phyloP scores from a whole-genome alignment of 2,113 vertebrate genomes.

The Myocastor coypus region DNA sequence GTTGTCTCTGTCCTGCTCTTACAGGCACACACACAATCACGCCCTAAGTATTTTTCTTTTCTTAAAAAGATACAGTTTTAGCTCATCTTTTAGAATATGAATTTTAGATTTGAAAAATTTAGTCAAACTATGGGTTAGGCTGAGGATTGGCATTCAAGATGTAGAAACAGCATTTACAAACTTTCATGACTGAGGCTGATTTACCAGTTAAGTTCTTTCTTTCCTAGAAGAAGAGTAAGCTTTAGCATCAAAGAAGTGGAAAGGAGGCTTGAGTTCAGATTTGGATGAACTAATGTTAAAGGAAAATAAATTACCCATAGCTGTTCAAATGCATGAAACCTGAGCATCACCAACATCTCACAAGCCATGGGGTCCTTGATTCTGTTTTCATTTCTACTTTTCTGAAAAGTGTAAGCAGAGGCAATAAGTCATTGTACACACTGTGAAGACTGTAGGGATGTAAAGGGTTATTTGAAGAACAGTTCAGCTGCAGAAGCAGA shows the following conservation, averaged over 20 bases:
- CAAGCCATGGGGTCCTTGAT: neutral
- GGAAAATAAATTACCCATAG: neutral
- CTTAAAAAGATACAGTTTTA: neutral
- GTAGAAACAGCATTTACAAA: neutral
- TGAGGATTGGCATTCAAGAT: neutral
- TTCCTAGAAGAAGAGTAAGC: neutral
- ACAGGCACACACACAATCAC: neutral
- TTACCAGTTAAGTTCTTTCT: neutral
- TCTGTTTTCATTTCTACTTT: neutral
- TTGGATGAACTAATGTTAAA: neutral
- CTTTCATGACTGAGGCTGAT: neutral
- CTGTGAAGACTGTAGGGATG: neutral
- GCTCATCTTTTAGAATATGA: neutral
- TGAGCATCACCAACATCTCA: neutral
- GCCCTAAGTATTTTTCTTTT: neutral
- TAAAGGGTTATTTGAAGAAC: neutral
- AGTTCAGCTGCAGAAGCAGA: neutral
- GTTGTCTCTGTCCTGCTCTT: neutral
- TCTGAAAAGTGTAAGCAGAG: neutral
- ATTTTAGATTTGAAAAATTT: neutral
- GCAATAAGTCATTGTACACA: neutral
- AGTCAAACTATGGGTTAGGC: neutral
- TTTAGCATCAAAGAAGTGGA: neutral
- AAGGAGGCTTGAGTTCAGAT: neutral
- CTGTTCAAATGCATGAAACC: neutral